These are phyloP conservation scores for Sebastes kiyomatsui DNA, from an alignment of 2,797 vertebrate species.

Conservation along the genomic window DNA sequence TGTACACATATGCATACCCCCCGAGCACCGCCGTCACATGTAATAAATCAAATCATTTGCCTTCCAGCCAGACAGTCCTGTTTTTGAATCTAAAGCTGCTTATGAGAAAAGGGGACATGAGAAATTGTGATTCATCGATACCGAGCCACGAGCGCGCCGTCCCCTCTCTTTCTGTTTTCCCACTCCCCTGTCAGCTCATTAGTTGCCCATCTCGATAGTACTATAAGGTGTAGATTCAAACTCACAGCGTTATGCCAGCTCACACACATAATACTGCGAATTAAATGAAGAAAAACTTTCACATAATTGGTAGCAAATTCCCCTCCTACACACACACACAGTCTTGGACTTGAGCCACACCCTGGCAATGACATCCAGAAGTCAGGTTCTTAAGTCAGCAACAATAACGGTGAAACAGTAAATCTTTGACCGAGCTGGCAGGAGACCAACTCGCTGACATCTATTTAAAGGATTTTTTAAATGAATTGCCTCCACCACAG, in stretches of 20 bases:
- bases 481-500: constrained; percentile 49
- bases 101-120: constrained; percentile 52
- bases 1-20: constrained; percentile 27
- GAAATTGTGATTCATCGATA: constrained; percentile 63
- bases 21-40: constrained; percentile 38
- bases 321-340: not conserved
- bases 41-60: constrained; percentile 69
- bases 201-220: constrained; percentile 57
- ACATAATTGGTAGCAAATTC: constrained; percentile 46
- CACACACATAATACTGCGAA: constrained; percentile 42
- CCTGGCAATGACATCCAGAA: constrained; percentile 60
- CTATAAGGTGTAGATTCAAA: constrained; percentile 62
- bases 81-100: constrained; percentile 59
- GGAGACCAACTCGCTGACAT: constrained; percentile 44
- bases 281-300: constrained; percentile 58
- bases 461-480: constrained; percentile 55
- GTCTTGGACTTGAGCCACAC: constrained; percentile 49
- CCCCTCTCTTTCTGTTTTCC: constrained; percentile 8
- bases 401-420: constrained; percentile 56
- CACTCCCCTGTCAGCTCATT: constrained; percentile 75
- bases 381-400: constrained; percentile 57
- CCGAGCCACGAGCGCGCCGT: constrained; percentile 25
- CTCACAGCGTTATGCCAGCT: constrained; percentile 53
- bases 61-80: constrained; percentile 37
- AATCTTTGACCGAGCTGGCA: constrained; percentile 52